Conservation (phyloP, 2,113 vertebrate genomes). For the Tursiops truncatus region DNA sequence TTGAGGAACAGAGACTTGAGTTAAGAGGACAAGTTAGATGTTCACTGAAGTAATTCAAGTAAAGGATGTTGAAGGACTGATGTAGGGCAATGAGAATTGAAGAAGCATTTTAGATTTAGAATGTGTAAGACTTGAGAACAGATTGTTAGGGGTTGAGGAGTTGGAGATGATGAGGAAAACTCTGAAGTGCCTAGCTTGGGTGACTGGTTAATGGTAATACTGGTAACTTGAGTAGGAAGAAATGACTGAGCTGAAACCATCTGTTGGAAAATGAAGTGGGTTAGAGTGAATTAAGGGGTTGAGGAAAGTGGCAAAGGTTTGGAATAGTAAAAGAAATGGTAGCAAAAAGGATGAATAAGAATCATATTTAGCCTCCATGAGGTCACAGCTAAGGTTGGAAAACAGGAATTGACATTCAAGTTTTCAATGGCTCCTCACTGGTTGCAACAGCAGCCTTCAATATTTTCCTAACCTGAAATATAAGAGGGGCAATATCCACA, state of each 20-base stretch:
- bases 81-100: neutral
- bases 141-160: neutral
- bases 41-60: neutral
- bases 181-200: neutral
- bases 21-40: neutral
- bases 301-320: neutral
- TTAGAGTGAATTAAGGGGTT: neutral
- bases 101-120: neutral
- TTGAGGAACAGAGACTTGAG: neutral
- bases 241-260: neutral
- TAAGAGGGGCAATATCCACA: neutral
- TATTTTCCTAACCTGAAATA: neutral
- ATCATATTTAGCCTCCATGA: neutral
- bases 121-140: neutral
- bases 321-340: neutral
- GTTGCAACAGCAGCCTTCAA: neutral
- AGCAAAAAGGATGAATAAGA: neutral
- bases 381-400: neutral
- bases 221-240: neutral
- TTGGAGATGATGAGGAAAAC: neutral
- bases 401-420: neutral
- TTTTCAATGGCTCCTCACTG: neutral
- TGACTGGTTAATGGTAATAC: neutral
- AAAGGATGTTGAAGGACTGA: neutral
- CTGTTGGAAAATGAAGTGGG: neutral